Evolutionary conservation across 2,113 vertebrate species (phyloP).

Genomic region (Thamnophis sirtalis): DNA sequence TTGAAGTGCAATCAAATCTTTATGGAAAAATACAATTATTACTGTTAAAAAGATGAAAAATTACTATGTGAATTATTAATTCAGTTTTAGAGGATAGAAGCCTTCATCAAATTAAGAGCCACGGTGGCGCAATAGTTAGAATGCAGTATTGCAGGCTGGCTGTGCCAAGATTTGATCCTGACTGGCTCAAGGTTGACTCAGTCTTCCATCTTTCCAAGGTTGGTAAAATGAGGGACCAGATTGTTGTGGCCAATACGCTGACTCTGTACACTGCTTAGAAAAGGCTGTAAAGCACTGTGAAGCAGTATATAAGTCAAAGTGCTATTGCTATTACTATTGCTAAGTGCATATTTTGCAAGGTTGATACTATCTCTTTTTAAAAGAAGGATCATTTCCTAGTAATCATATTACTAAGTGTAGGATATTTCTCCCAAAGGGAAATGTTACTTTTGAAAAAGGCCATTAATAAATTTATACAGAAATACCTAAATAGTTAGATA

Average conservation of each 20-base stretch:
- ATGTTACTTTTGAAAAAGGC: neutral
- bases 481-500: neutral
- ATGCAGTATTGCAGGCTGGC: too few species aligned
- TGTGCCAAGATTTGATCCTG: too few species aligned
- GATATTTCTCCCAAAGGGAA: neutral
- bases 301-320: too few species aligned
- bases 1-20: neutral
- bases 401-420: neutral
- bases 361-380: neutral
- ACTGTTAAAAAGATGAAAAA: neutral
- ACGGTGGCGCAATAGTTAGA: too few species aligned
- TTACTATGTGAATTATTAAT: neutral
- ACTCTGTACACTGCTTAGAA: too few species aligned
- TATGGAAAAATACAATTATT: neutral
- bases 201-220: too few species aligned
- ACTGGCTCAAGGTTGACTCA: too few species aligned
- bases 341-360: neutral
- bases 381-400: neutral
- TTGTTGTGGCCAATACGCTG: too few species aligned
- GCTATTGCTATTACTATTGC: too few species aligned
- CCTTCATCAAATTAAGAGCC: neutral
- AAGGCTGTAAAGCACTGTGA: too few species aligned
- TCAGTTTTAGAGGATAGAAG: neutral
- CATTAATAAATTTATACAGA: neutral
- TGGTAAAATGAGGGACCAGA: too few species aligned